These are phyloP conservation scores for Pampusana beccarii DNA, from an alignment of 2,113 vertebrate genomes.

Conservation along the genomic window DNA sequence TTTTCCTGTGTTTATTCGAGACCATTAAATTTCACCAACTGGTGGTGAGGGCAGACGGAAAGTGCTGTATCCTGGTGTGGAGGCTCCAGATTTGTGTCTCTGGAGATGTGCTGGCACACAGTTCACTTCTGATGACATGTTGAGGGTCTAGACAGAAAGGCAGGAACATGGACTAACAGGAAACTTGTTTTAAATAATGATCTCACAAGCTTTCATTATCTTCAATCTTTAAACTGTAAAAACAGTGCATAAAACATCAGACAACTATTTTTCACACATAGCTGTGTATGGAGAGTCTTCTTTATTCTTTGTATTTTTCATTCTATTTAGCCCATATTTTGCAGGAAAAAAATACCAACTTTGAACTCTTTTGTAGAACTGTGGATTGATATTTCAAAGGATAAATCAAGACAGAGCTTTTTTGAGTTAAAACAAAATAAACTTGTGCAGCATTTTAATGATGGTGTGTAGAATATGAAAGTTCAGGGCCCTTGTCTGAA, in stretches of 20 bases:
- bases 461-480: not conserved
- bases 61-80: not conserved
- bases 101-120: not conserved
- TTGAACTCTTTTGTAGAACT: not conserved
- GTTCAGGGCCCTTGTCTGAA: not conserved
- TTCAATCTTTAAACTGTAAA: not conserved
- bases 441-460: not conserved
- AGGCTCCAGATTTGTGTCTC: not conserved
- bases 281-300: not conserved
- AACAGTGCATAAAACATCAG: not conserved
- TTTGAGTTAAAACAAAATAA: not conserved
- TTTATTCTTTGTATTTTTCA: not conserved
- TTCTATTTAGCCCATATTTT: not conserved
- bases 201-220: not conserved
- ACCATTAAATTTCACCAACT: not conserved
- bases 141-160: not conserved
- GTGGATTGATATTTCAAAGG: not conserved
- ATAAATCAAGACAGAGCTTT: not conserved
- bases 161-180: not conserved
- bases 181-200: not conserved
- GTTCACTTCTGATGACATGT: not conserved
- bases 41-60: accelerated
- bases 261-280: not conserved
- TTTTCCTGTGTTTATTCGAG: not conserved
- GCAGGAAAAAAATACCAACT: not conserved